These are phyloP conservation scores for Polyergus mexicanus DNA, from an alignment of 1,140 invertebrate species.

Conservation along the genomic window DNA sequence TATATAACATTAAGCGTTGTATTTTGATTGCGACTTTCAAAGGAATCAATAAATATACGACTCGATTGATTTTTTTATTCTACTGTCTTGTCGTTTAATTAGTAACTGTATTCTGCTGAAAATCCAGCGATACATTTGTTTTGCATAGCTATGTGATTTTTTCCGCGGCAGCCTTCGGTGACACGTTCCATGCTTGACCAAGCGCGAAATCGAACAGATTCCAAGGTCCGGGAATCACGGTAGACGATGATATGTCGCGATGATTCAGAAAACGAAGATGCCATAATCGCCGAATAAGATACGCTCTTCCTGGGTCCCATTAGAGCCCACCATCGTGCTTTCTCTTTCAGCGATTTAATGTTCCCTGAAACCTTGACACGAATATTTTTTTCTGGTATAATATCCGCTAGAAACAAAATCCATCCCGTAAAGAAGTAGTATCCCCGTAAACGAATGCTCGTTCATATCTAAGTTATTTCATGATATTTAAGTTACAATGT, in stretches of 20 bases:
- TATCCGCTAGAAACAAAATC: background rate
- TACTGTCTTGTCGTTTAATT: background rate
- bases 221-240: constrained; percentile 13
- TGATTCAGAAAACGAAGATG: constrained; percentile 59
- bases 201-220: background rate
- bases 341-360: constrained; percentile 8
- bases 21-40: background rate
- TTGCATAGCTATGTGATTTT: background rate
- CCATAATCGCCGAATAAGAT: background rate
- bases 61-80: background rate
- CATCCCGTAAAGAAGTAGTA: background rate
- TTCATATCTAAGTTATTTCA: background rate
- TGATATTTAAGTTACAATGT: background rate
- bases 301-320: constrained; percentile 19
- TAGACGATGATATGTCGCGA: constrained; percentile 27
- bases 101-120: background rate
- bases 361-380: constrained; percentile 43
- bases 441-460: background rate
- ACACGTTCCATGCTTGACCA: background rate
- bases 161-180: constrained; percentile 1
- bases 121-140: background rate
- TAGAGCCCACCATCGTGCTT: constrained; percentile 5
- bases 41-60: constrained; percentile 4
- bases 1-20: background rate
- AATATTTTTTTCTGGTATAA: background rate